A percentile compares a stretch with the other conserved stretches of the same genome.
Conservation (phyloP, 2,888 invertebrate species). For the Junonia oenone region DNA sequence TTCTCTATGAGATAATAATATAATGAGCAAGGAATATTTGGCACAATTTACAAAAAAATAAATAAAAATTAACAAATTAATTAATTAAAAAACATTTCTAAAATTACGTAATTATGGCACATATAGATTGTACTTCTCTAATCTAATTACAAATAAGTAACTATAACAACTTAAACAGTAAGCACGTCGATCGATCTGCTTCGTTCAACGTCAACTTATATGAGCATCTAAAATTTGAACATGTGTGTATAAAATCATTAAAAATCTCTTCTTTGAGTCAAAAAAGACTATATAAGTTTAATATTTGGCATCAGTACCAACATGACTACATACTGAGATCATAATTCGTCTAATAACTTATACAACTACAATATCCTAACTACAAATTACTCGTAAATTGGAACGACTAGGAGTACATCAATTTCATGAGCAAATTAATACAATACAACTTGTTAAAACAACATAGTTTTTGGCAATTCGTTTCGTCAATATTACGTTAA, state of each 20-base stretch:
- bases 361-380: not conserved
- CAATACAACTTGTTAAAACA: not conserved
- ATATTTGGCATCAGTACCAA: constrained; percentile 28
- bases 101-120: constrained; percentile 24
- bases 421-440: not conserved
- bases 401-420: constrained; percentile 15
- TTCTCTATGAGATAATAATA: constrained; percentile 28
- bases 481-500: not conserved
- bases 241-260: constrained; percentile 7
- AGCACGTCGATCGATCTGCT: constrained; percentile 14
- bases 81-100: not conserved
- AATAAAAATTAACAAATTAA: constrained; percentile 26
- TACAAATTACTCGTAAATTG: constrained; percentile 1
- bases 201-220: constrained; percentile 6
- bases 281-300: constrained; percentile 5
- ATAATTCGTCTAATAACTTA: constrained; percentile 18
- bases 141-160: not conserved
- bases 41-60: constrained; percentile 32
- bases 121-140: constrained; percentile 9
- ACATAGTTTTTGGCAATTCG: not conserved
- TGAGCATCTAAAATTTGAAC: constrained; percentile 23
- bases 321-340: constrained; percentile 28
- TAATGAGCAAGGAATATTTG: constrained; percentile 34
- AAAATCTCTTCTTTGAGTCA: constrained; percentile 3
- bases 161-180: constrained; percentile 16